Evolutionary conservation across 1,140 invertebrate genomes (phyloP).

Genomic region (Pseudomyrmex concolor): DNA sequence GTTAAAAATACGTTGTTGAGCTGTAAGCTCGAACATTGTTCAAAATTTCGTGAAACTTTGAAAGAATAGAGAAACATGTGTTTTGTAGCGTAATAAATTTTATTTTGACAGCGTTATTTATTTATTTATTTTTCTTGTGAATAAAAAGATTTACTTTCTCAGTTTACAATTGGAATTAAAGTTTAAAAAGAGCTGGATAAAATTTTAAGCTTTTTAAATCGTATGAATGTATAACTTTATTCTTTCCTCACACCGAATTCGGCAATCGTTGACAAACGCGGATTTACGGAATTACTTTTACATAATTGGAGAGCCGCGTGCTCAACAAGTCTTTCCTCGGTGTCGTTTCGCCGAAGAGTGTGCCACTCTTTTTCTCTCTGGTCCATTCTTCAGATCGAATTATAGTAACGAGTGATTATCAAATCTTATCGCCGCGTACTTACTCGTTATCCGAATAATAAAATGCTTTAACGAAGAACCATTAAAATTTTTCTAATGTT

Average conservation of each 20-base stretch:
- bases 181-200: background rate
- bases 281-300: slow-evolving; percentile 42
- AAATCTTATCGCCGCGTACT: slow-evolving; percentile 24
- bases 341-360: slow-evolving; percentile 3
- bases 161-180: too few relatives aligned
- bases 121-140: too few relatives aligned
- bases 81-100: background rate
- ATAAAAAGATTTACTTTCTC: too few relatives aligned
- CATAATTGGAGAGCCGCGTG: slow-evolving; percentile 47
- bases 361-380: slow-evolving; percentile 36
- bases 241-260: background rate
- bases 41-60: background rate
- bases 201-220: slow-evolving; percentile 13
- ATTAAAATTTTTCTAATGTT: slow-evolving; percentile 37
- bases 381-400: slow-evolving; percentile 31
- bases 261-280: slow-evolving; percentile 2
- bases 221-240: background rate
- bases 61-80: background rate
- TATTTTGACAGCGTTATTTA: background rate
- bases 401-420: slow-evolving; percentile 35
- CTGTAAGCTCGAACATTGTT: background rate
- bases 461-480: slow-evolving; percentile 4
- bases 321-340: slow-evolving; percentile 47
- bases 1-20: background rate
- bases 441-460: background rate